Evolutionary conservation across 2,888 invertebrate genomes (phyloP).

Genomic region (Drosophila koepferae): DNA sequence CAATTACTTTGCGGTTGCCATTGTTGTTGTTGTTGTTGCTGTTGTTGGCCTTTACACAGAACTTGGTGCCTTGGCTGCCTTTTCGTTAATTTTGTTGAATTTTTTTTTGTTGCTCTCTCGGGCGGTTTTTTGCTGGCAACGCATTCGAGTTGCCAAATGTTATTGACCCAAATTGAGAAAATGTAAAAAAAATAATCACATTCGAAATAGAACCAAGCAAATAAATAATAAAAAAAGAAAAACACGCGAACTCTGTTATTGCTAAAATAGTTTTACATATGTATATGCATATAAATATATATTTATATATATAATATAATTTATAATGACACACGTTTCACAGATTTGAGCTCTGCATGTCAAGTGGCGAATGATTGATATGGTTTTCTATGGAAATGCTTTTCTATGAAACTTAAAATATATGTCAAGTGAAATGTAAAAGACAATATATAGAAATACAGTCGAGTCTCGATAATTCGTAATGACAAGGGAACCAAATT

Average conservation of each 20-base stretch:
- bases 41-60: slow-evolving; percentile 68
- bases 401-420: not conserved
- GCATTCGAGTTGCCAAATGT: slow-evolving; percentile 76
- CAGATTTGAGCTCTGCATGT: not conserved
- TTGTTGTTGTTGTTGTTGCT: slow-evolving; percentile 41
- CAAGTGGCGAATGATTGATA: not conserved
- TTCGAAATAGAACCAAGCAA: slow-evolving; percentile 56
- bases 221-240: slow-evolving; percentile 24
- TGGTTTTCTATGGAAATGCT: slow-evolving; percentile 13
- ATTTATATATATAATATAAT: not conserved
- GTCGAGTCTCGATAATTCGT: too few relatives aligned
- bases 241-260: slow-evolving; percentile 7
- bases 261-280: slow-evolving; percentile 15
- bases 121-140: slow-evolving; percentile 40
- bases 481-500: too few relatives aligned
- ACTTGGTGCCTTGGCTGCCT: slow-evolving; percentile 73
- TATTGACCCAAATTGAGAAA: slow-evolving; percentile 74
- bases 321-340: slow-evolving; percentile 30
- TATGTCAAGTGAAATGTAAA: not conserved
- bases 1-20: slow-evolving; percentile 46
- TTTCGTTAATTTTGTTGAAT: slow-evolving; percentile 25
- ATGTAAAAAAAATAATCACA: slow-evolving; percentile 35
- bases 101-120: slow-evolving; percentile 12
- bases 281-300: not conserved
- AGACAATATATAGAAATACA: not conserved